Conservation (phyloP, 2,797 vertebrate species). For the Pantherophis vulpinus region DNA sequence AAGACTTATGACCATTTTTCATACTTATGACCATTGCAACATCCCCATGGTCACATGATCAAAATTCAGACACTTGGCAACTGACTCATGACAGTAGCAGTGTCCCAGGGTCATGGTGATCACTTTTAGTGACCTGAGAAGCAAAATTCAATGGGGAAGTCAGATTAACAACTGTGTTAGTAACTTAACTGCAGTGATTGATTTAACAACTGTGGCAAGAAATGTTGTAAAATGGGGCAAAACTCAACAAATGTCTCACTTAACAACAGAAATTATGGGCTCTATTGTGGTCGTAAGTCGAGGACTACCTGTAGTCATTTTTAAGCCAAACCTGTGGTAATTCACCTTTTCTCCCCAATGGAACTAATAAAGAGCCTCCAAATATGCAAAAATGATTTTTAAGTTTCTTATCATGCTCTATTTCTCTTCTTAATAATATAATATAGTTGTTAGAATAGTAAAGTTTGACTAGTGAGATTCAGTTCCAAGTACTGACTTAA, state of each 20-base stretch:
- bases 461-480: neutral
- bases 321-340: neutral
- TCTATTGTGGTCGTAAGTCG: fast-evolving
- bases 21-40: no score
- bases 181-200: neutral
- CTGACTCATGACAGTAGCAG: no score
- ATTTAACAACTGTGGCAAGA: neutral
- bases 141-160: neutral
- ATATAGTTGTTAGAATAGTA: neutral
- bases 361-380: neutral
- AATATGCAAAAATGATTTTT: neutral
- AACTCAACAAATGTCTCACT: neutral
- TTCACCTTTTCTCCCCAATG: neutral
- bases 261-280: neutral
- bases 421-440: neutral
- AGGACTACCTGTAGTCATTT: neutral
- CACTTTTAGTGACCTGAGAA: neutral
- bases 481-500: neutral
- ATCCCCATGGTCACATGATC: no score
- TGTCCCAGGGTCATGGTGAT: no score
- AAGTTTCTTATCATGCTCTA: neutral
- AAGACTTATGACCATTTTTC: no score
- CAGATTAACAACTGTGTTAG: neutral
- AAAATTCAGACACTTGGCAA: no score
- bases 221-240: neutral